These are phyloP conservation scores for Serinus canaria DNA, from an alignment of 2,113 vertebrate species.

Conservation along the genomic window DNA sequence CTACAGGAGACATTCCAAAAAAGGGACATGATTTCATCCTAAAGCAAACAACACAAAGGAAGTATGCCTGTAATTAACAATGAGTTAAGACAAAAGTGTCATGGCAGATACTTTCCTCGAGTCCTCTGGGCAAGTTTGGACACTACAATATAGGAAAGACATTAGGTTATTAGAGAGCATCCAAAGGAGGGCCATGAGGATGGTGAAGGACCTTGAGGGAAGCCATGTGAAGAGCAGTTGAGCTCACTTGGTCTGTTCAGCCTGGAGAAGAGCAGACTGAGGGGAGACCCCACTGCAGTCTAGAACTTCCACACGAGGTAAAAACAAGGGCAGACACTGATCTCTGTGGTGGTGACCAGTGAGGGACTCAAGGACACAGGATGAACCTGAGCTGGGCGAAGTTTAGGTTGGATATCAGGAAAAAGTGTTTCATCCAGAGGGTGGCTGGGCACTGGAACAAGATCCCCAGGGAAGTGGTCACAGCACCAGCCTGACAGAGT, in stretches of 20 bases:
- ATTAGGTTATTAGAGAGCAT: not conserved
- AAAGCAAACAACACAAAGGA: not conserved
- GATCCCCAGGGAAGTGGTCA: not conserved
- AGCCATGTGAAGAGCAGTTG: not conserved
- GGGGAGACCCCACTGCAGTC: not conserved
- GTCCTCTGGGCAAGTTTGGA: not conserved
- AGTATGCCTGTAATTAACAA: not conserved
- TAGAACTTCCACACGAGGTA: not conserved
- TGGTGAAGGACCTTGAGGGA: not conserved
- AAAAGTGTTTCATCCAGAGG: not conserved
- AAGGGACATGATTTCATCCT: not conserved
- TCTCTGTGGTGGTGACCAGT: not conserved
- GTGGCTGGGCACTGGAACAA: not conserved
- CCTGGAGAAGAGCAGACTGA: not conserved
- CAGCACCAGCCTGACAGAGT: not conserved
- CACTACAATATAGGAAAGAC: not conserved
- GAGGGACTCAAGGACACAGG: not conserved
- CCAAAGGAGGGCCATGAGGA: not conserved
- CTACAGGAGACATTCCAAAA: not conserved
- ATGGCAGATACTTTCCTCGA: not conserved
- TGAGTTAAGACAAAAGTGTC: not conserved
- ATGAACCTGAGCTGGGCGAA: not conserved
- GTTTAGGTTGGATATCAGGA: not conserved
- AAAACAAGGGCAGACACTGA: not conserved
- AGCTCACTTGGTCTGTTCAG: not conserved